Percentiles rank a stretch among this genome's conserved stretches.
Conservation (phyloP, 2,888 invertebrate genomes). For the Anorthoa munda region DNA sequence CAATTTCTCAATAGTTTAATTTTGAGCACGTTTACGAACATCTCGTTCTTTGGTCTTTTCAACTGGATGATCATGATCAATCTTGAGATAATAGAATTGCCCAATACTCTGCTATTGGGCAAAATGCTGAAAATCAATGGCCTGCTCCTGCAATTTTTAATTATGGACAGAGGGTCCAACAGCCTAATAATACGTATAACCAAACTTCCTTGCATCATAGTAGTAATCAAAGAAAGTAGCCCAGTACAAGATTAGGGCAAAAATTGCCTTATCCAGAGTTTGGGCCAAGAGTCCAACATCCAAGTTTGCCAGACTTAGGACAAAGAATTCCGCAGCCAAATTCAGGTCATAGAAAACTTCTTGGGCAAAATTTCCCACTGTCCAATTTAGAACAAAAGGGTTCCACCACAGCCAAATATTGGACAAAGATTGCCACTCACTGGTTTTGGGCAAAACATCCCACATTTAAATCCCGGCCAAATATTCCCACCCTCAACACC, state of each 20-base stretch:
- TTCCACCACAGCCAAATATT: no score
- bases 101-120: neutral
- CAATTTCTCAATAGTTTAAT: neutral
- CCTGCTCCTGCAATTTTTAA: no score
- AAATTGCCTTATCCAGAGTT: neutral
- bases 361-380: no score
- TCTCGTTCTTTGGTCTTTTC: neutral
- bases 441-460: neutral
- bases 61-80: neutral
- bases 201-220: no score
- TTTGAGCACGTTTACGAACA: neutral
- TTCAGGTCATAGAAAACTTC: neutral
- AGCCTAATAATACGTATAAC: no score
- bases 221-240: no score
- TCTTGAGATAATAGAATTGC: neutral
- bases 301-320: neutral
- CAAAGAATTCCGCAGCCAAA: neutral
- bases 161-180: neutral
- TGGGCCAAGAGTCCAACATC: no score
- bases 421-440: neutral
- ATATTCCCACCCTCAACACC: neutral
- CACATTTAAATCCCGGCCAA: neutral
- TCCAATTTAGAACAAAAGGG: neutral
- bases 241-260: neutral
- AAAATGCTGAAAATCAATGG: neutral